Percentiles rank a stretch among this genome's conserved stretches.
Conservation (phyloP, 2,888 invertebrate genomes). For the Leptinotarsa tumamoca region DNA sequence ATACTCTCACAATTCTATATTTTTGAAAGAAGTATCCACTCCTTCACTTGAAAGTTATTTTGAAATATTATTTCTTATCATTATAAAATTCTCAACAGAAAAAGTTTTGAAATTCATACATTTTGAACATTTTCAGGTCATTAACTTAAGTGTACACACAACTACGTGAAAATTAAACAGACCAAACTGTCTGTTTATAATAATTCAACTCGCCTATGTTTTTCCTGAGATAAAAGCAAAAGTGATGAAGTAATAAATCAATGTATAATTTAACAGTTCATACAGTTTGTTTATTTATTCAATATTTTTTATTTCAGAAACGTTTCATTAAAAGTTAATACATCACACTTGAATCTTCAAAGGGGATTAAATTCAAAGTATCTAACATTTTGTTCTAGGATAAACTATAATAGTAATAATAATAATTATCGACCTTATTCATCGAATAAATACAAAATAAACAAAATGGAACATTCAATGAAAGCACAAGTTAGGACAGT, state of each 20-base stretch:
- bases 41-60: no score
- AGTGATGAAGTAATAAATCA: slow-evolving; percentile 4
- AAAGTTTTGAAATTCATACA: not conserved
- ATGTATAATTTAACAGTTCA: not conserved
- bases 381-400: not conserved
- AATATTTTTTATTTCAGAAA: not conserved
- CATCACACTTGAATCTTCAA: not conserved
- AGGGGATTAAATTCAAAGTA: not conserved
- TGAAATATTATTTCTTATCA: not conserved
- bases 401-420: not conserved
- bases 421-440: not conserved
- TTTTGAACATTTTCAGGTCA: not conserved
- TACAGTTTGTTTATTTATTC: not conserved
- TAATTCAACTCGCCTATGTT: not conserved
- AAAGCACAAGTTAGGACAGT: no score
- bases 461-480: no score
- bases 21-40: no score
- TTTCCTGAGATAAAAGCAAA: not conserved
- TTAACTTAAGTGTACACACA: not conserved
- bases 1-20: no score
- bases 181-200: not conserved
- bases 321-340: not conserved
- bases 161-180: not conserved
- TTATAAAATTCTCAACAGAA: not conserved
- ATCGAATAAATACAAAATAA: no score